These are phyloP conservation scores for Gortyna flavago DNA, from an alignment of 2,888 invertebrate species.

Conservation along the genomic window DNA sequence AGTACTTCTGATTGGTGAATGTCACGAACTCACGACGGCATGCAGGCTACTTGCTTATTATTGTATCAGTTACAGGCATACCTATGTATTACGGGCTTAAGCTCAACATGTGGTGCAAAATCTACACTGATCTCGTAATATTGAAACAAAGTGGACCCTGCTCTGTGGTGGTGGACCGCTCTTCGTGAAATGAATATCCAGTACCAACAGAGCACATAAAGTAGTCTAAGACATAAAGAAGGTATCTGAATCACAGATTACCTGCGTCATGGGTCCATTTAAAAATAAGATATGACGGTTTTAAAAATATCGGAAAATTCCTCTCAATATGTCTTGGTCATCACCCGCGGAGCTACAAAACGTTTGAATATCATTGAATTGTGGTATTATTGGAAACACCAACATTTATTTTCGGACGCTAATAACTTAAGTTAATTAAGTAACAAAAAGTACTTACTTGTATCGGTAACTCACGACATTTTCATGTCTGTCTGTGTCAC, in stretches of 20 bases:
- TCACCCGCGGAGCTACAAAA: conserved; percentile 23
- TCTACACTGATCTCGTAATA: neutral
- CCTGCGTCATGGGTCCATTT: neutral
- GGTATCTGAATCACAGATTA: neutral
- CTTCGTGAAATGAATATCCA: neutral
- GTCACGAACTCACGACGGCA: neutral
- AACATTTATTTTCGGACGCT: neutral
- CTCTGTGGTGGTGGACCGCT: too few relatives aligned
- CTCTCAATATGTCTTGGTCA: neutral
- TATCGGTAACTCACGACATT: conserved; percentile 33
- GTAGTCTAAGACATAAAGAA: neutral
- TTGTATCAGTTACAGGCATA: neutral
- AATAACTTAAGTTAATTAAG: conserved; percentile 41
- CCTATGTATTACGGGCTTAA: neutral
- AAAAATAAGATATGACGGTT: neutral
- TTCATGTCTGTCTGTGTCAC: neutral
- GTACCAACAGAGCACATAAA: neutral
- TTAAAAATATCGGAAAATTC: conserved; percentile 7
- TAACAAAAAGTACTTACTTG: conserved; percentile 36
- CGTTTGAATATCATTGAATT: conserved; percentile 13
- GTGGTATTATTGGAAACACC: conserved; percentile 21
- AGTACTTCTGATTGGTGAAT: neutral
- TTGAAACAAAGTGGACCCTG: neutral
- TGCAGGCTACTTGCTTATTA: neutral
- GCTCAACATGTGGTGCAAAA: neutral